These are phyloP conservation scores for Pandemis corylana DNA, from an alignment of 2,888 invertebrate species.

Conservation along the genomic window DNA sequence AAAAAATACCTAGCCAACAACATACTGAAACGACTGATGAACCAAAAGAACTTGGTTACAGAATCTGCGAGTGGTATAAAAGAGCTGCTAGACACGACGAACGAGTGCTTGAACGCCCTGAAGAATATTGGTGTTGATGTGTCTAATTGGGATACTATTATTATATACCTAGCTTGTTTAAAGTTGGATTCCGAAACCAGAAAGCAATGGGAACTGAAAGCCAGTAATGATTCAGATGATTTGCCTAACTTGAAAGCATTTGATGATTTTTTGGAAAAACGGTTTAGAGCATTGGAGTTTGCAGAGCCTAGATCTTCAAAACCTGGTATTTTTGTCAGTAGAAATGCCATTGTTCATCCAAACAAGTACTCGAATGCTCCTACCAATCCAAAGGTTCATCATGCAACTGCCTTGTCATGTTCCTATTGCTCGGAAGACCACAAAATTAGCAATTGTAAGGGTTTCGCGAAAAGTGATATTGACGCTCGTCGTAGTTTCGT, in stretches of 20 bases:
- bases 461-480: neutral
- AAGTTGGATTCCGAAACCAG: slow-evolving; percentile 46
- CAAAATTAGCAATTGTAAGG: slow-evolving; percentile 8
- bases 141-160: slow-evolving; percentile 42
- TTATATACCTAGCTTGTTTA: slow-evolving; percentile 41
- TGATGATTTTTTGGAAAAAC: slow-evolving; percentile 25
- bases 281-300: slow-evolving; percentile 30
- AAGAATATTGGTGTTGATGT: slow-evolving; percentile 40
- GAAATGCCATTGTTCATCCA: too few relatives aligned
- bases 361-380: neutral
- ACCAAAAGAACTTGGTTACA: neutral
- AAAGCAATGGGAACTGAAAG: slow-evolving; percentile 45
- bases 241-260: slow-evolving; percentile 33
- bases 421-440: slow-evolving; percentile 18
- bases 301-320: slow-evolving; percentile 20
- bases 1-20: slow-evolving; percentile 5
- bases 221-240: slow-evolving; percentile 14
- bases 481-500: slow-evolving; percentile 11
- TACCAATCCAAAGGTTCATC: neutral
- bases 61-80: slow-evolving; percentile 1
- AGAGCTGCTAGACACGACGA: slow-evolving; percentile 12
- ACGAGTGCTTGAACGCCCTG: slow-evolving; percentile 3
- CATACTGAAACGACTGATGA: neutral
- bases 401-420: neutral
- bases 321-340: slow-evolving; percentile 18